Conservation (phyloP, 2,113 vertebrate species). For the Platanista minor region DNA sequence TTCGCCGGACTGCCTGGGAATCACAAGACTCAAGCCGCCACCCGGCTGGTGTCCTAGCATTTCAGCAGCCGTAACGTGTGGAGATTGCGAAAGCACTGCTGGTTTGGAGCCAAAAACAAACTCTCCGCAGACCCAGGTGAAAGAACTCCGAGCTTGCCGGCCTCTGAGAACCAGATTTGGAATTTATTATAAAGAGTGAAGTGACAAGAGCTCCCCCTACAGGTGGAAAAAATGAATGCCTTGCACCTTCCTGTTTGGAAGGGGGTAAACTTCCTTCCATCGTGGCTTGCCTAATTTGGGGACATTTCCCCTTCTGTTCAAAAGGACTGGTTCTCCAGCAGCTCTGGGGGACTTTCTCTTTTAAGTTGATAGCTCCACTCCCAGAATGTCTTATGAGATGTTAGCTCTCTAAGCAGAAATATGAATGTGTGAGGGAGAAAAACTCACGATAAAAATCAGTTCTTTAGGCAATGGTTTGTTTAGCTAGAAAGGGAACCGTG, state of each 20-base stretch:
- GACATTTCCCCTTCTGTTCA: neutral
- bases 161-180: constrained; percentile 9
- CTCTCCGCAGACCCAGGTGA: constrained; percentile 70
- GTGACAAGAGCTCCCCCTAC: constrained; percentile 74
- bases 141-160: constrained; percentile 22
- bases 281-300: neutral
- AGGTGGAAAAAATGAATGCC: constrained; percentile 7
- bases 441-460: neutral
- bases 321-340: neutral
- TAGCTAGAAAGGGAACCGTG: neutral
- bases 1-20: constrained; percentile 81
- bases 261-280: neutral
- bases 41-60: constrained; percentile 74
- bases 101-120: constrained; percentile 62
- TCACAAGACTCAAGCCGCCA: constrained; percentile 78
- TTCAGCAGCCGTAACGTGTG: constrained; percentile 68
- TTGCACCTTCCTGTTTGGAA: neutral
- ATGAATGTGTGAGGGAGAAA: neutral
- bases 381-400: neutral
- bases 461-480: neutral
- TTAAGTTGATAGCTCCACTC: neutral
- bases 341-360: neutral
- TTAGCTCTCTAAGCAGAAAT: neutral
- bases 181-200: constrained; percentile 7
- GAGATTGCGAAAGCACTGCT: constrained; percentile 73